Conservation (phyloP, 2,113 vertebrate genomes). For the Seriola quinqueradiata region DNA sequence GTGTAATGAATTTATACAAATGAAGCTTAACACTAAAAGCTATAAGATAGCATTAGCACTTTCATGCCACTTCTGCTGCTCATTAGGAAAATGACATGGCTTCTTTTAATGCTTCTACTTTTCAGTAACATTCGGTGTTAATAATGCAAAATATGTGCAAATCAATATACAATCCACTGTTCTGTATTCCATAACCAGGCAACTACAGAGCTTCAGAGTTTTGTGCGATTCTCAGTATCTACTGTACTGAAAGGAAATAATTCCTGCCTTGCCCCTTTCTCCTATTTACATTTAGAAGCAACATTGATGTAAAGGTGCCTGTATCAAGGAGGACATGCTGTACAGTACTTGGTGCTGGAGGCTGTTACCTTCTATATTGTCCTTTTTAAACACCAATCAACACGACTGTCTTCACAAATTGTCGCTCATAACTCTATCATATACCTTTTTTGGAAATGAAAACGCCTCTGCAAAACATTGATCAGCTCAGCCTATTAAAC, state of each 20-base stretch:
- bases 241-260: not conserved
- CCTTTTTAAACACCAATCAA: constrained; percentile 45
- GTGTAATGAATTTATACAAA: constrained; percentile 32
- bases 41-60: constrained; percentile 4
- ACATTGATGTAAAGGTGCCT: not conserved
- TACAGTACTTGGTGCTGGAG: not conserved
- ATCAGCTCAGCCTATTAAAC: constrained; percentile 45
- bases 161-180: not conserved
- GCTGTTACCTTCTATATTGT: constrained; percentile 7
- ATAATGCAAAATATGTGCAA: not conserved
- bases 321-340: not conserved
- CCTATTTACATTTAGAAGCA: not conserved
- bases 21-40: constrained; percentile 36
- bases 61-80: constrained; percentile 3
- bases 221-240: not conserved
- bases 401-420: constrained; percentile 10
- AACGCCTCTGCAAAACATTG: constrained; percentile 46
- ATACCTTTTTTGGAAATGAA: constrained; percentile 29
- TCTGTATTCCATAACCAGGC: not conserved
- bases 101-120: constrained; percentile 4
- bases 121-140: not conserved
- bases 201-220: not conserved
- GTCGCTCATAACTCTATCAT: constrained; percentile 34
- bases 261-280: not conserved
- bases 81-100: not conserved